Base-by-base conservation (phyloP, 2,888 invertebrate species). In the Nephrocerus scutellatus region DNA sequence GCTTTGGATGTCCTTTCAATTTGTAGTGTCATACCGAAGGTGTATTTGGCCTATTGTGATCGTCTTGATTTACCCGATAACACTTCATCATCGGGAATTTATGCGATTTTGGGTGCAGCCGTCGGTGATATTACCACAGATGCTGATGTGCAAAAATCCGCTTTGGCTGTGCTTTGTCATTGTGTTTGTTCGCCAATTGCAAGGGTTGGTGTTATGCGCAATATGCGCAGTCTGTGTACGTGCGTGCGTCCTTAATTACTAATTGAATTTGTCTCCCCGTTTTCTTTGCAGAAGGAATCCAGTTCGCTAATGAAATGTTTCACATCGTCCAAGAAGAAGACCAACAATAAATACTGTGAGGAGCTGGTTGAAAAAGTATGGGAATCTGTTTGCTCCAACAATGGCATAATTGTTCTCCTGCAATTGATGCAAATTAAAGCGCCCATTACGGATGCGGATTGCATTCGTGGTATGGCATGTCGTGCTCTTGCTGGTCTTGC, bases 371-470 rank as follows among this genome's bases (percentile, higher is more conserved):
- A 85, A 61, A 87, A 84, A 60, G 82, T 97, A 30, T 97, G 97
- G 96, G 90, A 92, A 64, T 86, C 87, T 51, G 85, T 95, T 0
- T 73, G 96, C 44, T 82, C 85, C 1, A 93, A 92, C 63, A 96
- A 96, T 64, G 97, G 96, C 3, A 95, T 98, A 39, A 95, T 97
- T 84, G 90, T 90, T 31, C 71, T 96, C 26, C 71, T 93, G 10
- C 85, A 88, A 36, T 72, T 95, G 44, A 83, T 97, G 80, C 83
- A 84, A 71, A 80, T 85, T 10, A 93, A 93, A 70, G 83, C 86
- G 0, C 97, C 97, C 0, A 89, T 96, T 39, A 95, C 95, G 2
- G 96, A 97, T 72, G 97, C 97, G 12, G 97, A 98, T 69, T 81
- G 85, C 24, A 83, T 98, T 52, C 77, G 97, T 33, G 90, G 91